Evolutionary conservation across 2,797 vertebrate species (phyloP), one percentile per base, ranked within the genome.

Genomic region (Streptopelia turtur): DNA sequence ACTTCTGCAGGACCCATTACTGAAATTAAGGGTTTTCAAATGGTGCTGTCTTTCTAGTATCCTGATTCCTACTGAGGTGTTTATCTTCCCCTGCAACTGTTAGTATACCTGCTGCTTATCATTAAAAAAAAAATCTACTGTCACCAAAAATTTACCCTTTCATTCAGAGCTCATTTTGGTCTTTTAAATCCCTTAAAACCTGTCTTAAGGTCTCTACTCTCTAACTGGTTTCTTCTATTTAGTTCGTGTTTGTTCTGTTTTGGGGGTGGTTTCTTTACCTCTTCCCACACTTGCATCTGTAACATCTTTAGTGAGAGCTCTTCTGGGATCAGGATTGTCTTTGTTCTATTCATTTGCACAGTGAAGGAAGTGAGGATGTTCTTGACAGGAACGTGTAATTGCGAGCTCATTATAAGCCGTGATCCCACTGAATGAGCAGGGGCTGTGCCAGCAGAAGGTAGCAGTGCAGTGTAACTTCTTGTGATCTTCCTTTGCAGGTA

Each of bases 401-500:
- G 70, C 88, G 61, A 23, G 22, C 83, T 91, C 75, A 7, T 71
- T 87, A 39, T 39, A 60, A 89, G 84, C 82, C 11, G 77, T 53
- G 60, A 72, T 60, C 60, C 49, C 82, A 21, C 35, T 9, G 86
- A 74, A 69, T 61, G 50, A 53, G 66, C 22, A 23, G 0, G 28
- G 74, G n/a, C n/a, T 72, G 70, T 81, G 83, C 68, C 23, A 50
- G 80, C 31, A 20, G 77, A 83, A 89, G 80, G 87, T 90, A 68
- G 80, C 91, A 84, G 37, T 39, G 65, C 66, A 61, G 35, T 86
- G 80, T 84, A 45, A 90, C 71, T 88, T n/a, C 95, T 64, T 69
- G 59, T 91, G 69, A 30, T 95, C 91, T 96, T 87, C 28, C 16
- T 90, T 77, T 69, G 25, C 94, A 99, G 99, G 99, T 99, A 16